These are phyloP conservation scores for Scaptomyza parva DNA, from an alignment of 2,888 invertebrate genomes.

Conservation along the genomic window DNA sequence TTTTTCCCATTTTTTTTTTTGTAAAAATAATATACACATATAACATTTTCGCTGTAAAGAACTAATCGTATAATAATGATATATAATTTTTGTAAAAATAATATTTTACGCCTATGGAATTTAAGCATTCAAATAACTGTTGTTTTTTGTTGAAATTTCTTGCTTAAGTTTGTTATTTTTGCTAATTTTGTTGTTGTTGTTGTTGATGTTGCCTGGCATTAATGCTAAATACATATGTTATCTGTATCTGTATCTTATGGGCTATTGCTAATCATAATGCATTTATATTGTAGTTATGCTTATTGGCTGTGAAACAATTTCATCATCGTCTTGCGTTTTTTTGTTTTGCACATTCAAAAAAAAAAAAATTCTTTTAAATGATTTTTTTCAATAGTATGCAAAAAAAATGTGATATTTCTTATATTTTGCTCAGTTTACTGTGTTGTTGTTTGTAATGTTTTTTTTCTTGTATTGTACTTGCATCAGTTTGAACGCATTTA, in stretches of 20 bases:
- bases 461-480: conserved; percentile 77
- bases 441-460: conserved; percentile 33
- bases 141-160: conserved; percentile 26
- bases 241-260: conserved; percentile 77
- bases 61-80: conserved; percentile 39
- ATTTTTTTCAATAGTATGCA: conserved; percentile 49
- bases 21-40: conserved; percentile 46
- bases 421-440: conserved; percentile 58
- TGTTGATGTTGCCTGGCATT: conserved; percentile 31
- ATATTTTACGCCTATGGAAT: conserved; percentile 56
- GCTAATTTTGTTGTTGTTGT: conserved; percentile 49
- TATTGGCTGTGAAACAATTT: conserved; percentile 71
- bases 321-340: conserved; percentile 24
- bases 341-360: conserved; percentile 32
- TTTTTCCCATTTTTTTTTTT: conserved; percentile 35
- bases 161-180: conserved; percentile 61
- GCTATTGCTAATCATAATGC: conserved; percentile 79
- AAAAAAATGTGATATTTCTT: conserved; percentile 55
- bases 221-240: conserved; percentile 57
- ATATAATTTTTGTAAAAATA: conserved; percentile 12
- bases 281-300: conserved; percentile 62
- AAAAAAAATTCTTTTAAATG: conserved; percentile 33
- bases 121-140: conserved; percentile 41
- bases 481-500: conserved; percentile 69
- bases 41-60: conserved; percentile 56